Base-by-base conservation (phyloP, 2,113 vertebrate genomes). In the Callithrix jacchus region DNA sequence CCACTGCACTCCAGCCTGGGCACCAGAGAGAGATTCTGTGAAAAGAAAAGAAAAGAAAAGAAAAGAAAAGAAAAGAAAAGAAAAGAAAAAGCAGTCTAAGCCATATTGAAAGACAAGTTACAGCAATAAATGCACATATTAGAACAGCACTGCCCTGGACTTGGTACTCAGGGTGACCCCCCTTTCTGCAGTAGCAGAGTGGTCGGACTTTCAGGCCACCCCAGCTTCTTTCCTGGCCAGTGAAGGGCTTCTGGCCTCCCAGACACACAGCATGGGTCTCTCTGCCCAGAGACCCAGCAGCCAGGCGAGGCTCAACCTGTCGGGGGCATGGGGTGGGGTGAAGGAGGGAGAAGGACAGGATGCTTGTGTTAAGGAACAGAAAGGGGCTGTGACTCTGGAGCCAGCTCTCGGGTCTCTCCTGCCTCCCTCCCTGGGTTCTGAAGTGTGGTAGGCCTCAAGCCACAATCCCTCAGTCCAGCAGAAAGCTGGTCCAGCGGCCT, bases 311-410 rank as follows among this genome's bases (percentile, higher is more conserved):
- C 32, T 64, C 37, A 47, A 40, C 8, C 32, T 47, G 8, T 56
- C 0, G 0, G 32, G 42, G 32, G 8, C 4, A 2, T 49, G 74
- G 8, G 8, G 27, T 32, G 5, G 6, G 56, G 21, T 35, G 1
- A 3, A 40, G 49, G 10, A 16, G n/a, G 11, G 35, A 49, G 68
- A 13, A 8, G 71, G 32, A 21, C 5, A 37, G 10, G 7, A 37
- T 12, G 64, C 47, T 10, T 7, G 23, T 37, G 73, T 2, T 14
- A 27, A 47, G 25, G 27, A 76, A 30, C 73, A 73, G 21, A 76
- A 27, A 25, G 25, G 27, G 42, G 8, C 32, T 16, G 61, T 37
- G 76, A 17, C 25, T 68, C 2, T 49, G 13, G 30, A 30, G 70
- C 30, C 40, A 42, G 40, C 4, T n/a, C 5, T 54, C n/a, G 47